Base-by-base conservation (phyloP, 2,888 invertebrate genomes). In the Parnassius apollo region DNA sequence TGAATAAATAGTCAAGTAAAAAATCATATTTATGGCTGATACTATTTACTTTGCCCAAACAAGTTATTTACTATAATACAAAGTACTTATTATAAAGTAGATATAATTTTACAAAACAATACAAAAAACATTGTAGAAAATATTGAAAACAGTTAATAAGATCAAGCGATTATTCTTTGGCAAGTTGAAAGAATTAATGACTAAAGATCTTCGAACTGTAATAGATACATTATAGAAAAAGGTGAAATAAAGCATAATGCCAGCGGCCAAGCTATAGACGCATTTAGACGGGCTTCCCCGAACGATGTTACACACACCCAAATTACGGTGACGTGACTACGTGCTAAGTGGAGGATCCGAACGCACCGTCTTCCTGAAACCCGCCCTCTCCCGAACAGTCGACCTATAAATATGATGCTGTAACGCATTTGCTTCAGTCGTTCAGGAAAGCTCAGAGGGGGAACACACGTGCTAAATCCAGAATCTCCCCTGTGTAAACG, bases 371-470 rank as follows among this genome's bases (percentile, higher is more conserved):
- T 86, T 86, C 87, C 88, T 82, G 86, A 81, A 85, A 83, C 78
- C 80, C 85, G 82, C 83, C 82, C 85, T 80, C 86, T 79, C 80
- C 76, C 65, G 54, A 61, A 72, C 75, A 71, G 68, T 71, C 78
- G 74, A 71, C 72, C 86, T 90, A 90, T 91, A 91, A 88, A 91
- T 91, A 89, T 81, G 80, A 81, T 70, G 77, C 83, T 83, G 84
- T 82, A 86, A 77, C 83, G 69, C 66, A 69, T 72, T 71, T 78
- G 70, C 81, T 87, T 88, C 91, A 91, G 91, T 91, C 82, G 83
- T 83, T 82, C 86, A 85, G 85, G 85, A 84, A 78, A 85, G 80
- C 83, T 78, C 83, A 81, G 75, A 71, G 81, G 70, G 86, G 75
- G 75, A 71, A 68, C 81, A 79, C 80, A 35, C 74, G 88, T 87